Conservation (phyloP, 2,797 vertebrate species). For the Diglossa cyanea region DNA sequence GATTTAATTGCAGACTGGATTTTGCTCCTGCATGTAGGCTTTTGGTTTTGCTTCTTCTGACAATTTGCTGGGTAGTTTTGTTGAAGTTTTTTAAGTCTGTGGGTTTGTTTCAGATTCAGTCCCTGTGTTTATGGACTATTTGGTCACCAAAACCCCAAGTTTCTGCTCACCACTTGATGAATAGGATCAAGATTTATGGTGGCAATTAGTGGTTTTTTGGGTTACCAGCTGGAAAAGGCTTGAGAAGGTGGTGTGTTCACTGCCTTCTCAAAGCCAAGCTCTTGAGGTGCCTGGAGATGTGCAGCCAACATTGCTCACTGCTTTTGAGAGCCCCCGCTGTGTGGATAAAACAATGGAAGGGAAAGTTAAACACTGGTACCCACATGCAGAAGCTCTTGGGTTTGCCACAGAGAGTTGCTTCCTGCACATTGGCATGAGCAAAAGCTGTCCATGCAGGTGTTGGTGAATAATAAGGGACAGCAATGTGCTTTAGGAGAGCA, state of each 20-base stretch:
- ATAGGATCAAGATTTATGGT: constrained; percentile 8
- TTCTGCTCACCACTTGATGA: constrained; percentile 6
- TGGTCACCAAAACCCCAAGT: background rate
- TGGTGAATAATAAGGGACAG: background rate
- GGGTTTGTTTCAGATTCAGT: constrained; percentile 10
- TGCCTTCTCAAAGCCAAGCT: background rate
- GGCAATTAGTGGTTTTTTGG: constrained; percentile 9
- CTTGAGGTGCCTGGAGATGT: background rate
- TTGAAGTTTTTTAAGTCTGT: background rate
- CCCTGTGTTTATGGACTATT: background rate
- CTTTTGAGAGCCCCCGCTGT: background rate
- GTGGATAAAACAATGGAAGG: background rate
- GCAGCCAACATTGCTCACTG: background rate
- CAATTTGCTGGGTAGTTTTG: background rate
- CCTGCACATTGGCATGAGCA: background rate
- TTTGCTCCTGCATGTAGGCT: background rate
- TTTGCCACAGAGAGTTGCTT: background rate
- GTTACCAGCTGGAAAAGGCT: background rate
- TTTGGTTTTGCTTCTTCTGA: background rate
- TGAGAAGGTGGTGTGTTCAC: background rate
- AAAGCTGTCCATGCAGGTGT: background rate
- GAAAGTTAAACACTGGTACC: background rate
- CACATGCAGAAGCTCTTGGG: background rate
- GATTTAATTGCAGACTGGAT: background rate
- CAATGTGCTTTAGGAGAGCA: background rate